phyloP scores from a whole-genome alignment of 2,113 vertebrate genomes.

The Sceloporus tristichus region DNA sequence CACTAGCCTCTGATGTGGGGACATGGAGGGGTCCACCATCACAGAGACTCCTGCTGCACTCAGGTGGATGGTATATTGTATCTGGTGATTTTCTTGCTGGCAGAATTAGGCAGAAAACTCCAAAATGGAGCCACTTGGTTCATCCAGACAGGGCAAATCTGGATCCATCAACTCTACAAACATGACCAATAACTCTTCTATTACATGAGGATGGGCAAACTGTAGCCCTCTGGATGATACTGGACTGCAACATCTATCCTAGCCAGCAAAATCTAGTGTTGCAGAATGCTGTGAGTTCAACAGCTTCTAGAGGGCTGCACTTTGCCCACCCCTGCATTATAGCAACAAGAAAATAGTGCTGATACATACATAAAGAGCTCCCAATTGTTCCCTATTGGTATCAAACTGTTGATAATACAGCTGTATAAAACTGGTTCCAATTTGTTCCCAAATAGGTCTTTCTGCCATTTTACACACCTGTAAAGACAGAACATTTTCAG shows the following conservation, averaged over 20 bases:
- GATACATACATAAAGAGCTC: constrained; percentile 77
- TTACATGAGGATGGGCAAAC: too few species aligned
- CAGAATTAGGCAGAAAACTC: not conserved
- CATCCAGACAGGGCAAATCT: not conserved
- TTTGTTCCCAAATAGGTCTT: constrained; percentile 79
- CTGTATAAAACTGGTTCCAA: constrained; percentile 75
- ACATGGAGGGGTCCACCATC: not conserved
- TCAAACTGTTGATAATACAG: constrained; percentile 79
- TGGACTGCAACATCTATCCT: too few species aligned
- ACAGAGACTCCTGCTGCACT: not conserved
- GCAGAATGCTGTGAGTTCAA: too few species aligned
- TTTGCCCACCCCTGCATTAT: not conserved
- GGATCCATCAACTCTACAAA: not conserved
- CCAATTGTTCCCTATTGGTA: constrained; percentile 70
- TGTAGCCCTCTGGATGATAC: too few species aligned
- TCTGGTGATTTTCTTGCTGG: not conserved
- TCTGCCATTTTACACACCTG: constrained; percentile 33
- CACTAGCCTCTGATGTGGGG: not conserved
- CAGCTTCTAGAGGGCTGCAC: too few species aligned
- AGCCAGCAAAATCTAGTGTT: too few species aligned
- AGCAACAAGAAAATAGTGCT: not conserved
- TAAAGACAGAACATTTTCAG: constrained; percentile 1
- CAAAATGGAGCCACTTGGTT: not conserved
- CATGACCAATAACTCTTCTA: not conserved
- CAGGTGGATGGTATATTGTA: not conserved